Evolutionary conservation across 2,888 invertebrate species (phyloP).

Genomic region (Willowsia nigromaculata): DNA sequence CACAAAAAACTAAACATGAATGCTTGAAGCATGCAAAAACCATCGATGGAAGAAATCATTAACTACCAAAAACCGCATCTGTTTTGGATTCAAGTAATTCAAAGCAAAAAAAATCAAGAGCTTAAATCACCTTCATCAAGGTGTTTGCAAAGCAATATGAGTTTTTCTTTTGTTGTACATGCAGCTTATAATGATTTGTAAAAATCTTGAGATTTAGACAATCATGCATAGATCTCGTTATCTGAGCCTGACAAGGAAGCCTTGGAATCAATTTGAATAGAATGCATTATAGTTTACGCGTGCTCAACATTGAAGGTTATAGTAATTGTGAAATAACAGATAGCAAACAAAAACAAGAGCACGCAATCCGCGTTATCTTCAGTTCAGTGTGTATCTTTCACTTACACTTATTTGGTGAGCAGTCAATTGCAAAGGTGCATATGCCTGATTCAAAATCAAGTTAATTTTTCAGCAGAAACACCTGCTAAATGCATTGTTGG

Average conservation of each 20-base stretch:
- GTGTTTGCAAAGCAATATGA: not conserved
- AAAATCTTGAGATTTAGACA: not conserved
- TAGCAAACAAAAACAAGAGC: not conserved
- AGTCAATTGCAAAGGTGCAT: too few species aligned
- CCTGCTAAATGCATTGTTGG: too few species aligned
- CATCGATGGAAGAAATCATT: too few species aligned
- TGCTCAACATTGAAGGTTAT: not conserved
- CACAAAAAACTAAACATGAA: too few species aligned
- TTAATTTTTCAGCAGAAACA: too few species aligned
- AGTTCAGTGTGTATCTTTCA: too few species aligned
- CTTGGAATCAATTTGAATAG: slow-evolving; percentile 10
- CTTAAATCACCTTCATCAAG: not conserved
- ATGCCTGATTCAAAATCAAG: too few species aligned
- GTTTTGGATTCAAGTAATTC: too few species aligned
- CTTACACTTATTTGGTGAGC: too few species aligned
- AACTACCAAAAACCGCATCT: slow-evolving; percentile 1
- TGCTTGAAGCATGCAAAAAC: too few species aligned
- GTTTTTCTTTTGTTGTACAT: too few species aligned
- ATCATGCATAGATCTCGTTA: not conserved
- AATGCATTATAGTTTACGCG: not conserved
- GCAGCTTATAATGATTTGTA: too few species aligned
- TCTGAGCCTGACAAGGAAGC: not conserved
- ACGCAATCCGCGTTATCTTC: not conserved
- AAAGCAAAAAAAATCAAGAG: not conserved
- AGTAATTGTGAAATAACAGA: slow-evolving; percentile 5